Conservation (phyloP, 2,888 invertebrate species). For the Drosophila ezoana region DNA sequence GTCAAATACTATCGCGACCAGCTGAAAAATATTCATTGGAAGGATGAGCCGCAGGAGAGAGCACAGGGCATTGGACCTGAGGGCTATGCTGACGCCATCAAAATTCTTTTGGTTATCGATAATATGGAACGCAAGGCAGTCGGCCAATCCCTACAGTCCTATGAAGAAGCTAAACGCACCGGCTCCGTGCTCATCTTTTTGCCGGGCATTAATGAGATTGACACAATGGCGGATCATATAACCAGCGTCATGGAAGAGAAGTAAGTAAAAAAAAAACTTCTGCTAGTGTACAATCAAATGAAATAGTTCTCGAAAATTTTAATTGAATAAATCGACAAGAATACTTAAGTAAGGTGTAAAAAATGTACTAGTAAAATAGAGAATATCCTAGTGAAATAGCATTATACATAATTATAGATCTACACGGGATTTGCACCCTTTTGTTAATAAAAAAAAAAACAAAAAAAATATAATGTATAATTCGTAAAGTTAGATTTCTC, state of each 20-base stretch:
- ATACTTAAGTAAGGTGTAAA: too few species aligned
- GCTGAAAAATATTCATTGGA: conserved; percentile 82
- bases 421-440: too few species aligned
- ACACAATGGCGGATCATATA: conserved; percentile 83
- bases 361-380: too few species aligned
- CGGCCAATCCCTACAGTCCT: conserved; percentile 76
- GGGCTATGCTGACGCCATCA: conserved; percentile 87
- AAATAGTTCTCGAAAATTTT: not conserved
- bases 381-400: too few species aligned
- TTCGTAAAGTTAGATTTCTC: too few species aligned
- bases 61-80: conserved; percentile 87
- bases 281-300: too few species aligned
- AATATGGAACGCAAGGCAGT: conserved; percentile 72
- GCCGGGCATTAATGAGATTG: conserved; percentile 95
- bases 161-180: conserved; percentile 40
- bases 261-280: conserved; percentile 33
- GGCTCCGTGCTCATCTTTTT: conserved; percentile 93
- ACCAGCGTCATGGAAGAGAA: conserved; percentile 13
- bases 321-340: not conserved
- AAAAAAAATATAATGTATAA: too few species aligned
- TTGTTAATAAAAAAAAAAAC: too few species aligned
- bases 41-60: conserved; percentile 63
- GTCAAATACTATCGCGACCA: conserved; percentile 88
- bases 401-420: too few species aligned
- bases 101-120: conserved; percentile 87